Percentiles rank a stretch among this genome's conserved stretches.
Evolutionary conservation across 2,888 invertebrate genomes (phyloP).

Genomic region (Drosophila aldrichi): DNA sequence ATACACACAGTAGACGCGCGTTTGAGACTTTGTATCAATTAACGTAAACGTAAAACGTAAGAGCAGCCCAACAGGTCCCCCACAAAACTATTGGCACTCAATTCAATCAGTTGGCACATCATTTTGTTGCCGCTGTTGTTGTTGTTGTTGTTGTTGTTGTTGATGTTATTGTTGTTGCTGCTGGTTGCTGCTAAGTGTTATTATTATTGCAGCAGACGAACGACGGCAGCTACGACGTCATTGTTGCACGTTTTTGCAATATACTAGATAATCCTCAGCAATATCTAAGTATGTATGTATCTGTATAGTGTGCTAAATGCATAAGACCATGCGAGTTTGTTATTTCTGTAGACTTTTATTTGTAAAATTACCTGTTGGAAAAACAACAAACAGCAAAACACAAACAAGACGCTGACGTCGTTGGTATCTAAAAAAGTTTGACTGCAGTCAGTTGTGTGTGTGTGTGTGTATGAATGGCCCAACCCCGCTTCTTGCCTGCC

Average conservation of each 20-base stretch:
- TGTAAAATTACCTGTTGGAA: constrained; percentile 50
- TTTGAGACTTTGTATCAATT: constrained; percentile 75
- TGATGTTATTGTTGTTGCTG: constrained; percentile 25
- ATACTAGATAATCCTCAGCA: constrained; percentile 46
- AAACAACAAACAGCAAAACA: constrained; percentile 30
- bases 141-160: constrained; percentile 21
- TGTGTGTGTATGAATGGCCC: constrained; percentile 9
- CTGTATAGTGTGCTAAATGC: constrained; percentile 1
- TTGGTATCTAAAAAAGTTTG: constrained; percentile 33
- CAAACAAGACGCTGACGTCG: constrained; percentile 35
- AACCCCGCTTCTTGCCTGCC: constrained; percentile 10
- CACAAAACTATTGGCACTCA: constrained; percentile 42
- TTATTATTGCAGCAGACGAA: constrained; percentile 49
- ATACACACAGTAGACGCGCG: constrained; percentile 47
- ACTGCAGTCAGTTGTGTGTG: constrained; percentile 32
- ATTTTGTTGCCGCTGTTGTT: constrained; percentile 39
- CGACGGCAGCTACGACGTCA: constrained; percentile 59
- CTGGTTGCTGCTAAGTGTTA: constrained; percentile 37
- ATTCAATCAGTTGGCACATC: constrained; percentile 73
- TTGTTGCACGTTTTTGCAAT: constrained; percentile 78
- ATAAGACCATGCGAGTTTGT: constrained; percentile 29
- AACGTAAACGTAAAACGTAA: constrained; percentile 64
- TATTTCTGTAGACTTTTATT: constrained; percentile 32
- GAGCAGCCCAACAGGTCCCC: constrained; percentile 40
- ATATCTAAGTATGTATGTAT: constrained; percentile 12